phyloP scores from a whole-genome alignment of 64 coral and sea anemone genomes.

The Catalaphyllia jardinei region DNA sequence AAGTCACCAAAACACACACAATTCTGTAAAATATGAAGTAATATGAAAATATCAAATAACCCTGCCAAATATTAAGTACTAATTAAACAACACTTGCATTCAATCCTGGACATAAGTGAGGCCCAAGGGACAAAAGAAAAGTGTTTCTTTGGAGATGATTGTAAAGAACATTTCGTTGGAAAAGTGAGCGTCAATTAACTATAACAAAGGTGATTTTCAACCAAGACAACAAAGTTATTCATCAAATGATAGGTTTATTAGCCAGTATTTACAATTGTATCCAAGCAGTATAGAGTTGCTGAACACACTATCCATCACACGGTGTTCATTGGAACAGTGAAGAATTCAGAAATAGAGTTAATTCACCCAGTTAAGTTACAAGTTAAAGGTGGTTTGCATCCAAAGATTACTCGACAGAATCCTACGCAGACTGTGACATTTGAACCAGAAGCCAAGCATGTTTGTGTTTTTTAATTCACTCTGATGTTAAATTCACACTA shows the following conservation, averaged over 20 bases:
- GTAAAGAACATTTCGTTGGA: no score
- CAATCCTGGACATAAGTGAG: no score
- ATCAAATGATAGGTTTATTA: background rate
- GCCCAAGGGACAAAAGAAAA: no score
- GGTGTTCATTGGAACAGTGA: background rate
- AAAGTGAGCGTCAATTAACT: no score
- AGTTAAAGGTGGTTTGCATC: background rate
- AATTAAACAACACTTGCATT: no score
- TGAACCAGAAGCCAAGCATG: background rate
- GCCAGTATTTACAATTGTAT: constrained; percentile 12
- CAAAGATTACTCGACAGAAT: background rate
- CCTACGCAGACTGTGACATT: background rate
- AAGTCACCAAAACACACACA: no score
- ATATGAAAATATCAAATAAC: no score
- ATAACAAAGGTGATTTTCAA: no score
- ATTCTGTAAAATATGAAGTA: no score
- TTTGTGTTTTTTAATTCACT: background rate
- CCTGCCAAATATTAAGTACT: no score
- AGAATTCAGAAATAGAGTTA: background rate
- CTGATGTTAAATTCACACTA: constrained; percentile 17
- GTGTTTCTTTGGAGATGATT: no score
- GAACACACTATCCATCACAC: background rate
- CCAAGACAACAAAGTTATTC: background rate
- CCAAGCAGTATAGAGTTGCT: background rate
- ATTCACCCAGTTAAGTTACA: no score